A percentile compares a stretch with the other conserved stretches of the same genome.
Conservation (phyloP, 2,113 vertebrate species). For the Microtus oregoni region DNA sequence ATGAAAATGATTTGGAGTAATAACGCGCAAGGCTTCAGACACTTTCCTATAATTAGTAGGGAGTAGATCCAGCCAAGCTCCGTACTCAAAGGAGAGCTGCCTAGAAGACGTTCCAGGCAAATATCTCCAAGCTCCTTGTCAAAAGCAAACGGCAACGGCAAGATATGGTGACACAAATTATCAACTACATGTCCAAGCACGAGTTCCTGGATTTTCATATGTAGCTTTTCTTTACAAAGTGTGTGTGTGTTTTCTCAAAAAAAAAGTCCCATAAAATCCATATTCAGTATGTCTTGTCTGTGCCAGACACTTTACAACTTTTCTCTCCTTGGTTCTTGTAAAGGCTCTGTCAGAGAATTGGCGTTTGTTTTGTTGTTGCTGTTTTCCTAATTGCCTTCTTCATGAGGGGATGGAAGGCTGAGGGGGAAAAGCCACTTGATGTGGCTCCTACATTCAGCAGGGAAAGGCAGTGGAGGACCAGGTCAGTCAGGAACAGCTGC, state of each 20-base stretch:
- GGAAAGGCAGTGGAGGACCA: background rate
- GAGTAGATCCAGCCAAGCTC: background rate
- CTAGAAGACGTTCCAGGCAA: conserved; percentile 25
- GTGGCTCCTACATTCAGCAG: background rate
- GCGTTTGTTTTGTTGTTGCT: background rate
- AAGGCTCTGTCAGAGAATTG: background rate
- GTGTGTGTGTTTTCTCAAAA: background rate
- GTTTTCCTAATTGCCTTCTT: background rate
- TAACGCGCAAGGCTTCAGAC: conserved; percentile 13
- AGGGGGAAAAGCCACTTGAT: background rate
- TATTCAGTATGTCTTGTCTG: background rate
- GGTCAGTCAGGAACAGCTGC: background rate
- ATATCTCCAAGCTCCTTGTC: background rate
- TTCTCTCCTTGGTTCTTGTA: background rate
- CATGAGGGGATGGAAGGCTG: background rate
- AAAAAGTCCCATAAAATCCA: background rate
- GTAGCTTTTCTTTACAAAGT: background rate
- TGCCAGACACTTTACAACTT: background rate
- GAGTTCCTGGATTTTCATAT: background rate
- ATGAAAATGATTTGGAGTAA: conserved; percentile 27
- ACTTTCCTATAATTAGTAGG: conserved; percentile 47
- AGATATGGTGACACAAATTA: background rate
- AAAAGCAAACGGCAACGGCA: background rate
- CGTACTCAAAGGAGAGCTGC: conserved; percentile 14
- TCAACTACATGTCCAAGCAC: background rate